phyloP scores from a whole-genome alignment of 1,140 invertebrate genomes.

The Spodoptera frugiperda region DNA sequence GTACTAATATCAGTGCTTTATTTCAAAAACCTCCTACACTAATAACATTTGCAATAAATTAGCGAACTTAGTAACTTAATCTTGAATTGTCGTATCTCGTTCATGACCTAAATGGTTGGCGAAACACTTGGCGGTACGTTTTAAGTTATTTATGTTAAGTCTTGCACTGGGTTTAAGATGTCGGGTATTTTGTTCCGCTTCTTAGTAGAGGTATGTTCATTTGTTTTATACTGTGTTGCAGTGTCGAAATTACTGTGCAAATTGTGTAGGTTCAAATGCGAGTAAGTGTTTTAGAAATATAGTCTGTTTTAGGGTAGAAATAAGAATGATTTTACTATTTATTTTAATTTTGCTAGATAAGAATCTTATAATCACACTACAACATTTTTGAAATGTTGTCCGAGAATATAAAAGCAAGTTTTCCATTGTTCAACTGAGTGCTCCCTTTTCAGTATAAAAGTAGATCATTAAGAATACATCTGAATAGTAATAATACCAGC shows the following conservation, averaged over 20 bases:
- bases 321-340: too few species aligned
- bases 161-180: background rate
- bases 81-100: slow-evolving; percentile 4
- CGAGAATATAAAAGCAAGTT: background rate
- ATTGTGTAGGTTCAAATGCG: too few species aligned
- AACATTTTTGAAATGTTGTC: too few species aligned
- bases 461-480: background rate
- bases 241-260: background rate
- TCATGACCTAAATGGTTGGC: slow-evolving; percentile 1
- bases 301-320: too few species aligned
- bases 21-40: too few species aligned
- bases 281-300: too few species aligned
- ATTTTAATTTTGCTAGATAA: too few species aligned
- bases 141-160: background rate
- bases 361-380: too few species aligned
- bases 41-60: slow-evolving; percentile 31
- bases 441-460: background rate
- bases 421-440: background rate
- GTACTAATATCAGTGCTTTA: too few species aligned
- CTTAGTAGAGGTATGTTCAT: background rate
- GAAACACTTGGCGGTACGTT: background rate
- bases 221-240: too few species aligned
- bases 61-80: background rate
- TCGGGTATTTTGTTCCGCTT: background rate
- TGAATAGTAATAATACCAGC: background rate